Conservation (phyloP, 2,888 invertebrate genomes). For the Meloe dianella region DNA sequence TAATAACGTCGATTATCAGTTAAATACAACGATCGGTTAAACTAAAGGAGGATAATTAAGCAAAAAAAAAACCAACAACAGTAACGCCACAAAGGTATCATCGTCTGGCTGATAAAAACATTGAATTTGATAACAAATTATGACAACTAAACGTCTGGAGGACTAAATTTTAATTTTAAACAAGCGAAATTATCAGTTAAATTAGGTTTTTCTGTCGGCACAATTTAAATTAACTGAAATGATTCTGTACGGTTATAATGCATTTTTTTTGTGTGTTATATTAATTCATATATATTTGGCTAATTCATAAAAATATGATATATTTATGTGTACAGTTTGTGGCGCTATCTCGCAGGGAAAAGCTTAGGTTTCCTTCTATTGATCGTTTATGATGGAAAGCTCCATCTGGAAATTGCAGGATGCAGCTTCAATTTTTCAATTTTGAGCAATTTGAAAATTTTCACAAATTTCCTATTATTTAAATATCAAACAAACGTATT, state of each 20-base stretch:
- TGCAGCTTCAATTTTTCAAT: constrained; percentile 17
- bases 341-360: constrained; percentile 26
- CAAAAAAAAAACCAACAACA: too few species aligned
- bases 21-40: not conserved
- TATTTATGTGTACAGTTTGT: constrained; percentile 2
- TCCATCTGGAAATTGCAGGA: constrained; percentile 30
- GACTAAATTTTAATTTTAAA: too few species aligned
- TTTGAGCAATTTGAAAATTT: not conserved
- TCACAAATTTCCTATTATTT: not conserved
- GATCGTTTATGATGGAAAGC: constrained; percentile 23
- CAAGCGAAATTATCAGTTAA: too few species aligned
- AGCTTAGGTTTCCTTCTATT: constrained; percentile 19
- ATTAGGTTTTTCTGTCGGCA: too few species aligned
- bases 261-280: not conserved
- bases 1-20: not conserved
- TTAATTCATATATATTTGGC: not conserved
- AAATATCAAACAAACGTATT: too few species aligned
- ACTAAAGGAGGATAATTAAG: too few species aligned
- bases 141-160: too few species aligned
- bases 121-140: too few species aligned
- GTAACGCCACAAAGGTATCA: too few species aligned
- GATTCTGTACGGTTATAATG: too few species aligned
- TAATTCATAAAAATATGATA: not conserved
- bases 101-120: too few species aligned
- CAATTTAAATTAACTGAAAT: not conserved